These are phyloP conservation scores for Leptopilina syphax DNA, from an alignment of 2,888 invertebrate genomes.

Conservation along the genomic window DNA sequence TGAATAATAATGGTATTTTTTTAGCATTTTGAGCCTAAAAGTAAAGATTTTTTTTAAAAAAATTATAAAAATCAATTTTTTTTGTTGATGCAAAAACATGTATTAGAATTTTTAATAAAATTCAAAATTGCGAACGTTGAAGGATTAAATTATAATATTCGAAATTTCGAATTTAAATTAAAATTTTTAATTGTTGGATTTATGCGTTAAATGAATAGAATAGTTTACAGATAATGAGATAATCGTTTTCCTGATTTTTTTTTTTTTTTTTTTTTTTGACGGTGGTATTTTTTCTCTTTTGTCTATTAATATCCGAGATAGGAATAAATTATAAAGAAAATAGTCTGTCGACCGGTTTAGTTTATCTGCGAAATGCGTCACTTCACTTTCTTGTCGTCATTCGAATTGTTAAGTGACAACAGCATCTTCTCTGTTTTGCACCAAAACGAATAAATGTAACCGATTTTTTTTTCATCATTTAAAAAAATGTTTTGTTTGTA, in stretches of 20 bases:
- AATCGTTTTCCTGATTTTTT: neutral
- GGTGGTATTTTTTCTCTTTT: neutral
- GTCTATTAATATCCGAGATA: constrained; percentile 2
- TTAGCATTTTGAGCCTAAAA: too few species aligned
- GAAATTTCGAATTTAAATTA: too few species aligned
- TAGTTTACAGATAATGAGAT: neutral
- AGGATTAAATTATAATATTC: too few species aligned
- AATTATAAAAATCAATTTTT: too few species aligned
- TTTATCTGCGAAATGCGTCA: constrained; percentile 26
- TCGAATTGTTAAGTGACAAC: constrained; percentile 11
- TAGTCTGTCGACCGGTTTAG: constrained; percentile 32
- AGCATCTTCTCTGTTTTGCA: constrained; percentile 16
- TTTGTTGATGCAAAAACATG: too few species aligned
- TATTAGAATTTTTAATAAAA: too few species aligned
- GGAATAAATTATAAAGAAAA: constrained; percentile 27
- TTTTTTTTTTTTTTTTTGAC: neutral
- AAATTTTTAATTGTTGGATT: too few species aligned
- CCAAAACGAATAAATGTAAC: constrained; percentile 16
- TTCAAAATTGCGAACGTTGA: too few species aligned
- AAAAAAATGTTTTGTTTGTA: neutral
- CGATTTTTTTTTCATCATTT: constrained; percentile 7
- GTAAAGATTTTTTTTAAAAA: too few species aligned
- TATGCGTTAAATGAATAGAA: too few species aligned
- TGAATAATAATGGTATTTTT: too few species aligned
- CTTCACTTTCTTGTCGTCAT: constrained; percentile 19